These are phyloP conservation scores for Camponotus vicinus DNA, from an alignment of 1,140 invertebrate genomes.

Conservation along the genomic window DNA sequence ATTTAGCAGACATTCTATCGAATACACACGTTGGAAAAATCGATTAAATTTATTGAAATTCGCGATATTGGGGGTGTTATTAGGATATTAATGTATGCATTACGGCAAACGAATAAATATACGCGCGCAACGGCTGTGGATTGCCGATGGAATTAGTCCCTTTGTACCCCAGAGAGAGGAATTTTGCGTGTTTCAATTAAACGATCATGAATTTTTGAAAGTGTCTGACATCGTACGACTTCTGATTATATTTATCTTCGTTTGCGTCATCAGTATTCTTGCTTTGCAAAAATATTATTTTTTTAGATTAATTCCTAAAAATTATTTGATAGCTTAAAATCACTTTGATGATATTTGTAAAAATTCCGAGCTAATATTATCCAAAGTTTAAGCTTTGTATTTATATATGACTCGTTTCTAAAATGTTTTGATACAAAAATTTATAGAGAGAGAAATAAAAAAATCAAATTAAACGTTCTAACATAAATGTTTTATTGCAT, in stretches of 20 bases:
- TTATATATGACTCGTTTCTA: conserved; percentile 7
- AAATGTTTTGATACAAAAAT: conserved; percentile 12
- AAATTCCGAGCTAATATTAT: background rate
- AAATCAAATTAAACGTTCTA: background rate
- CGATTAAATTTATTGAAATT: conserved; percentile 52
- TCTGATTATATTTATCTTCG: conserved; percentile 22
- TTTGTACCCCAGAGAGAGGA: conserved; percentile 66
- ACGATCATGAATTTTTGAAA: conserved; percentile 65
- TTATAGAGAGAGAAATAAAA: background rate
- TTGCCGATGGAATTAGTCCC: conserved; percentile 60
- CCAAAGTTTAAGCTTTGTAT: background rate
- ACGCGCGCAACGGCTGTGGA: conserved; percentile 36
- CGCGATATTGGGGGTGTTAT: conserved; percentile 52
- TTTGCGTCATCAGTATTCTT: conserved; percentile 14
- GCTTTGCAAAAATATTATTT: background rate
- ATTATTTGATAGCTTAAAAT: conserved; percentile 42
- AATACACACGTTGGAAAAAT: conserved; percentile 39
- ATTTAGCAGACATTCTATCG: conserved; percentile 9
- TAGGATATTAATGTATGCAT: conserved; percentile 61
- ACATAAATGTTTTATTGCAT: background rate
- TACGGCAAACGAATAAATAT: conserved; percentile 55
- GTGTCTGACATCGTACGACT: conserved; percentile 50
- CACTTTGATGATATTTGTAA: conserved; percentile 39
- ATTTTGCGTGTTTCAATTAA: conserved; percentile 69
- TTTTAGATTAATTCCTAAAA: conserved; percentile 15